Conservation (phyloP, 2,797 vertebrate genomes). For the Otolemur crassicaudatus region DNA sequence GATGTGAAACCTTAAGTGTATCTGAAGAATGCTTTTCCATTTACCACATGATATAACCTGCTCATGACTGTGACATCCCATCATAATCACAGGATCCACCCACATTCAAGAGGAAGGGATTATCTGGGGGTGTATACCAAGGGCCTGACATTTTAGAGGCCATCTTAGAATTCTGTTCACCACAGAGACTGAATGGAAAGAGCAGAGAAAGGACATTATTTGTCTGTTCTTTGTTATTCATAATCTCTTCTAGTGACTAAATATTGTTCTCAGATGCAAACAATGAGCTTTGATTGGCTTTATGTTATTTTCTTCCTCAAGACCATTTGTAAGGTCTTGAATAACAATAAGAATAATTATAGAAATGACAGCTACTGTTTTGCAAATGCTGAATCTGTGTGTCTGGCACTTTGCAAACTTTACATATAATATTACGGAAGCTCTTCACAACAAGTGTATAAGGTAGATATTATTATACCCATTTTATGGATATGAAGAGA, state of each 20-base stretch:
- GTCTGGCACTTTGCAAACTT: not conserved
- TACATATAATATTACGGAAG: not conserved
- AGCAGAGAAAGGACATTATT: not conserved
- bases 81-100: not conserved
- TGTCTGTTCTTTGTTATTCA: not conserved
- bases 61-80: not conserved
- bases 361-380: not conserved
- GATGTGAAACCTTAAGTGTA: not conserved
- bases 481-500: not conserved
- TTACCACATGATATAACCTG: not conserved
- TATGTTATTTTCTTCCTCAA: slow-evolving; percentile 28
- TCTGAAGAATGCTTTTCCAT: not conserved
- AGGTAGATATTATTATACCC: not conserved
- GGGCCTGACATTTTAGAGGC: not conserved
- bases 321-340: not conserved
- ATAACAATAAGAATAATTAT: not conserved
- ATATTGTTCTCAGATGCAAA: slow-evolving; percentile 9
- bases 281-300: slow-evolving; percentile 25
- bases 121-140: not conserved
- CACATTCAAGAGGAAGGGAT: not conserved
- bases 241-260: not conserved
- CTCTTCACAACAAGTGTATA: not conserved
- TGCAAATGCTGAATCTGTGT: not conserved
- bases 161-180: not conserved
- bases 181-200: not conserved